These are phyloP conservation scores for Plebejus melissa DNA, from an alignment of 2,888 invertebrate genomes.

Conservation along the genomic window DNA sequence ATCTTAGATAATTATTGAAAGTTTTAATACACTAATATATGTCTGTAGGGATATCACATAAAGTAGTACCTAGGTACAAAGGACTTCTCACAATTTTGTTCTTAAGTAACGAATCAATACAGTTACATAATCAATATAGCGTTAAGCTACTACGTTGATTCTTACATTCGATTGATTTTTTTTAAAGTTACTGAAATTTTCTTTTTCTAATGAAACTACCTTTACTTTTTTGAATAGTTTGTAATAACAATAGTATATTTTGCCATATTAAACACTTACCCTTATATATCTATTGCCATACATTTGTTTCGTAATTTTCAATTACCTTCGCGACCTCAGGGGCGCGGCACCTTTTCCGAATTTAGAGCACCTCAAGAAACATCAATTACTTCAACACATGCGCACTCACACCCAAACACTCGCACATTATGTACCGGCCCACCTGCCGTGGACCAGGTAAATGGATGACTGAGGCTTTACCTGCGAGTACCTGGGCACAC, in stretches of 20 bases:
- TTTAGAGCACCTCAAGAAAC: conserved; percentile 77
- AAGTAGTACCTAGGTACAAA: too few species aligned
- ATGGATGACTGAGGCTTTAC: conserved; percentile 46
- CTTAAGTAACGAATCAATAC: too few species aligned
- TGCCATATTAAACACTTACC: background rate
- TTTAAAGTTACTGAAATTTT: too few species aligned
- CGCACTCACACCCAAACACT: conserved; percentile 56
- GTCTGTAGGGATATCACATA: too few species aligned
- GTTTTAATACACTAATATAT: background rate
- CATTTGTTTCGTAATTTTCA: background rate
- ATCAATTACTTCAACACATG: conserved; percentile 76
- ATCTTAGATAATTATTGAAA: background rate
- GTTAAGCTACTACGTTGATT: too few species aligned
- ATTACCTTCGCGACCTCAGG: conserved; percentile 36
- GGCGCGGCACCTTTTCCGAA: conserved; percentile 69
- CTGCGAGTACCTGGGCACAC: conserved; percentile 61
- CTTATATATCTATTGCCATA: background rate
- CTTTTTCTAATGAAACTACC: background rate
- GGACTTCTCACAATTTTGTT: too few species aligned
- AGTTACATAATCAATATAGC: too few species aligned
- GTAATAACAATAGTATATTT: background rate
- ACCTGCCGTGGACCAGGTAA: conserved; percentile 38
- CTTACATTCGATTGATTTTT: too few species aligned
- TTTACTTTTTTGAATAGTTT: background rate
- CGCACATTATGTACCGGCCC: conserved; percentile 34